These are phyloP conservation scores for Papilio xuthus DNA, from an alignment of 1,140 invertebrate species.

Conservation along the genomic window DNA sequence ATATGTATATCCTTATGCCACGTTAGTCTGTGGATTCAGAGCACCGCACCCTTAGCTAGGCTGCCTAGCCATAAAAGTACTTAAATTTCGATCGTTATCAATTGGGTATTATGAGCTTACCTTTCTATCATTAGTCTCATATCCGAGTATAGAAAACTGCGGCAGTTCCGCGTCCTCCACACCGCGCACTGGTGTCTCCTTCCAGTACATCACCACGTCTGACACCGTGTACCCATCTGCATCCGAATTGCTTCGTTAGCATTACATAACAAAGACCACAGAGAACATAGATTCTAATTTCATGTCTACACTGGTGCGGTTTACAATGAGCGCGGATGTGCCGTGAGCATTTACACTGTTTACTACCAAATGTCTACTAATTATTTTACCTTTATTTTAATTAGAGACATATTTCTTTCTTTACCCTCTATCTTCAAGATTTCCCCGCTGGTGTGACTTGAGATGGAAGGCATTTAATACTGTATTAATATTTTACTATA, in stretches of 20 bases:
- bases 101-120: slow-evolving; percentile 46
- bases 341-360: background rate
- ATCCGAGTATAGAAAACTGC: slow-evolving; percentile 97
- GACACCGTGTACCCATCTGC: slow-evolving; percentile 98
- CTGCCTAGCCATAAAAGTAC: background rate
- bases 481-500: background rate
- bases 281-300: background rate
- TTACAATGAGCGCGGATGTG: slow-evolving; percentile 1
- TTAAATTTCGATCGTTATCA: background rate
- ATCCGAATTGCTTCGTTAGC: slow-evolving; percentile 63
- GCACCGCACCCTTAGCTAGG: too few species aligned
- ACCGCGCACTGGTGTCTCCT: slow-evolving; percentile 92
- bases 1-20: too few species aligned
- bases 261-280: slow-evolving; percentile 41
- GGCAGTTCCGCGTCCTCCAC: slow-evolving; percentile 97
- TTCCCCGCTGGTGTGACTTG: background rate
- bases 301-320: background rate
- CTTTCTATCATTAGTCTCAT: slow-evolving; percentile 95
- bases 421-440: background rate
- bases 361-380: background rate
- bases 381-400: background rate
- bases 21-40: too few species aligned
- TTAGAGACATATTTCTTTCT: background rate
- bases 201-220: slow-evolving; percentile 99
- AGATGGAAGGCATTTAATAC: background rate